These are phyloP conservation scores for Sphenopsis melanotis DNA, from an alignment of 2,797 vertebrate genomes.

Conservation along the genomic window DNA sequence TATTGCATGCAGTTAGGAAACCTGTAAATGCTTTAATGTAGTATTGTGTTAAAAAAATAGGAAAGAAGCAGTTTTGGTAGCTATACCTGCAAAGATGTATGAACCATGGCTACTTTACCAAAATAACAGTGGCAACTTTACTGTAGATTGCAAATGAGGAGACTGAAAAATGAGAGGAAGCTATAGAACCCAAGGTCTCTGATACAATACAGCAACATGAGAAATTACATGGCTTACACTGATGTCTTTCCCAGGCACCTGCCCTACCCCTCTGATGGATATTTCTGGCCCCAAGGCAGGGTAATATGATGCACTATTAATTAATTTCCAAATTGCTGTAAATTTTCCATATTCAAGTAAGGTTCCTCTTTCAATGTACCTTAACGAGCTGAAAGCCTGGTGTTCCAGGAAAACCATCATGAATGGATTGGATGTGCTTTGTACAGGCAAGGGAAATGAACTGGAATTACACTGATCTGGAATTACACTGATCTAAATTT, in stretches of 20 bases:
- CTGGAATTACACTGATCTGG: neutral
- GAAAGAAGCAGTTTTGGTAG: neutral
- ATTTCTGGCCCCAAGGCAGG: neutral
- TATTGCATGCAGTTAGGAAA: neutral
- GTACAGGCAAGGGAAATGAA: neutral
- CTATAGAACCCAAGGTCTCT: neutral
- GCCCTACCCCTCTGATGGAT: neutral
- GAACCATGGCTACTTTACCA: neutral
- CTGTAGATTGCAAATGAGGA: neutral
- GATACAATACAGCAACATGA: neutral
- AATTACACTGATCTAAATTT: neutral
- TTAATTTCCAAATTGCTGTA: neutral
- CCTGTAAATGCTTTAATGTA: neutral
- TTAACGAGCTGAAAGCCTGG: neutral
- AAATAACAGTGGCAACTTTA: neutral
- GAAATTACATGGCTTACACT: neutral
- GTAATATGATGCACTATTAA: neutral
- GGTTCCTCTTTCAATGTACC: neutral
- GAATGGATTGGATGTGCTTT: neutral
- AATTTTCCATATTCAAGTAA: neutral
- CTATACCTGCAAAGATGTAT: neutral
- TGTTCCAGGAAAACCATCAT: neutral
- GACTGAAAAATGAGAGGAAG: neutral
- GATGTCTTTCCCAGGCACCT: neutral
- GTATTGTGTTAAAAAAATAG: neutral